phyloP scores from a whole-genome alignment of 2,113 vertebrate genomes.

The Ceratotherium simum region DNA sequence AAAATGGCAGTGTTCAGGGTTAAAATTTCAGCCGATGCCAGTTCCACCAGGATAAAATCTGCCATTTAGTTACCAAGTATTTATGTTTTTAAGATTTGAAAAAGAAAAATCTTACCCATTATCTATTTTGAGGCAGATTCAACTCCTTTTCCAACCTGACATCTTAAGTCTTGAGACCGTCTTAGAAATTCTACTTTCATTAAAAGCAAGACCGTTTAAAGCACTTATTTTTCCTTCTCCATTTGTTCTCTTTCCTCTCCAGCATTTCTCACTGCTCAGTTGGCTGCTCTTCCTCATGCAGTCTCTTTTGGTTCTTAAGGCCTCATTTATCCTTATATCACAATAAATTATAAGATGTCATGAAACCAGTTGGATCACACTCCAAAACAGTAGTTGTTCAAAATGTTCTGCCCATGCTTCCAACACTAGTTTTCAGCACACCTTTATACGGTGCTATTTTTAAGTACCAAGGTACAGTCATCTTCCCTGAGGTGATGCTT shows the following conservation, averaged over 20 bases:
- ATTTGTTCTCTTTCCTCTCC: background rate
- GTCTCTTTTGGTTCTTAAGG: background rate
- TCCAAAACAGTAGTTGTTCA: background rate
- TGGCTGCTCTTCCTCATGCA: background rate
- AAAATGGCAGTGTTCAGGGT: background rate
- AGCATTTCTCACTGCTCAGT: background rate
- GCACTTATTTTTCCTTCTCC: background rate
- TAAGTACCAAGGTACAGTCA: background rate
- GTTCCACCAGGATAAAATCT: background rate
- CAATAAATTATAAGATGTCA: background rate
- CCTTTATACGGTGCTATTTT: accelerated
- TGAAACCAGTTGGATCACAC: background rate
- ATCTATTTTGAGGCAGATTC: conserved; percentile 43
- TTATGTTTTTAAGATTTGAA: background rate
- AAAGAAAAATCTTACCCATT: background rate
- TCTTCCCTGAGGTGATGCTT: background rate
- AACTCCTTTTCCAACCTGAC: background rate
- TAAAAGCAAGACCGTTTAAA: background rate
- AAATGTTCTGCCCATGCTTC: background rate
- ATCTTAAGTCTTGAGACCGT: background rate
- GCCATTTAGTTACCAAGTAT: background rate
- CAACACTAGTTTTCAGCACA: accelerated
- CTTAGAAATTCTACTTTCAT: background rate
- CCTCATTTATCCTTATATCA: conserved; percentile 16
- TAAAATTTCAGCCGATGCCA: background rate